These are phyloP conservation scores for Autographa pulchrina DNA, from an alignment of 2,888 invertebrate species.

Conservation along the genomic window DNA sequence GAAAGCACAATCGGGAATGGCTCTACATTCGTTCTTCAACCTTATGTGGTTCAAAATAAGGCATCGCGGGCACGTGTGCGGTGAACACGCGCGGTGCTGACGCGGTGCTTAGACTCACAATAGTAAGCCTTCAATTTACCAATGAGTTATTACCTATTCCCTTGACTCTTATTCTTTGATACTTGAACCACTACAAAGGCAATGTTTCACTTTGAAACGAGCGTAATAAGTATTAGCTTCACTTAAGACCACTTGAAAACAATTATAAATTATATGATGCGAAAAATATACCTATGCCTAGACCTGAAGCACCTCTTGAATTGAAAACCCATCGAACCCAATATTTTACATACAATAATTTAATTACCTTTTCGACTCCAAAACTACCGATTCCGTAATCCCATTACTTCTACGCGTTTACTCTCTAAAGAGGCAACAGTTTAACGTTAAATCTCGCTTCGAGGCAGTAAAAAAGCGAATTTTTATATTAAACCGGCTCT, in stretches of 20 bases:
- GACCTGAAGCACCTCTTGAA: constrained; percentile 55
- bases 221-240: constrained; percentile 23
- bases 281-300: constrained; percentile 33
- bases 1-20: constrained; percentile 54
- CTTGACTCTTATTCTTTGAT: constrained; percentile 35
- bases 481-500: constrained; percentile 87
- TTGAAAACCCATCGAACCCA: constrained; percentile 49
- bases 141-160: constrained; percentile 56
- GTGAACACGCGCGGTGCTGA: constrained; percentile 44
- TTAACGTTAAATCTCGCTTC: constrained; percentile 80
- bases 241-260: constrained; percentile 20
- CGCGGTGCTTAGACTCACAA: constrained; percentile 39
- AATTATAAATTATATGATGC: constrained; percentile 31
- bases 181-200: constrained; percentile 19
- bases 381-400: constrained; percentile 82
- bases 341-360: constrained; percentile 73
- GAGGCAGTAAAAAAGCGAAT: constrained; percentile 81
- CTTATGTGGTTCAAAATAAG: constrained; percentile 41
- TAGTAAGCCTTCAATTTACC: constrained; percentile 46
- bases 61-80: constrained; percentile 2
- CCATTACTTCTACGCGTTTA: constrained; percentile 86
- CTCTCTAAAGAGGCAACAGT: constrained; percentile 86
- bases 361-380: constrained; percentile 76
- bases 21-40: constrained; percentile 43
- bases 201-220: constrained; percentile 22